phyloP scores from a whole-genome alignment of 92 coral and sea anemone species.

The Parazoanthus atlanticus region DNA sequence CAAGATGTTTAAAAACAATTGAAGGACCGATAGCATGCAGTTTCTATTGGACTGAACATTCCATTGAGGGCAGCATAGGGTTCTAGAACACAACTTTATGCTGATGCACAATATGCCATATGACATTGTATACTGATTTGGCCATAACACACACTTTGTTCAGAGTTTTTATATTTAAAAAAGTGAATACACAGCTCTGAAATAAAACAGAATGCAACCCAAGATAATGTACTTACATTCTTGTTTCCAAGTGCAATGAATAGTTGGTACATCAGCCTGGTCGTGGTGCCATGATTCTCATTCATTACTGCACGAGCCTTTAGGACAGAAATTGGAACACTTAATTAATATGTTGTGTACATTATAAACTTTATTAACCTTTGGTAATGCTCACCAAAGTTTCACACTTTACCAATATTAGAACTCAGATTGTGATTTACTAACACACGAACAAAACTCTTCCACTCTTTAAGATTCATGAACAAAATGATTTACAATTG shows the following conservation, averaged over 20 bases:
- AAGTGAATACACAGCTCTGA: too few relatives aligned
- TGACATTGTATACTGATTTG: too few relatives aligned
- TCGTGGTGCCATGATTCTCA: conserved; percentile 90
- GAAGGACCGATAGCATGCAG: too few relatives aligned
- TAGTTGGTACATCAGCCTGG: conserved; percentile 92
- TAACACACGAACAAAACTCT: neutral
- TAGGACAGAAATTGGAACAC: neutral
- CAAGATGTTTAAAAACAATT: too few relatives aligned
- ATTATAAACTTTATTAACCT: neutral
- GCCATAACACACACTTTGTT: too few relatives aligned
- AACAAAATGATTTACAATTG: too few relatives aligned
- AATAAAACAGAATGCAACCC: neutral
- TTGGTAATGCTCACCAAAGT: neutral
- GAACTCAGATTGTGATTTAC: neutral
- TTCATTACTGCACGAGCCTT: conserved; percentile 94
- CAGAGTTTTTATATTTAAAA: too few relatives aligned
- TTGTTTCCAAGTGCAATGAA: conserved; percentile 95
- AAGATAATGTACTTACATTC: conserved; percentile 54
- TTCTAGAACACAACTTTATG: too few relatives aligned
- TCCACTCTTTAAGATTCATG: too few relatives aligned
- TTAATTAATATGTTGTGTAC: neutral
- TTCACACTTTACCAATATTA: neutral
- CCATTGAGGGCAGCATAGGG: too few relatives aligned
- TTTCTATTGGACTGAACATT: too few relatives aligned
- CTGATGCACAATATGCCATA: too few relatives aligned